Percentiles rank a stretch among this genome's conserved stretches.
phyloP scores from a whole-genome alignment of 2,113 vertebrate species.

The Thalassarche chlororhynchos region DNA sequence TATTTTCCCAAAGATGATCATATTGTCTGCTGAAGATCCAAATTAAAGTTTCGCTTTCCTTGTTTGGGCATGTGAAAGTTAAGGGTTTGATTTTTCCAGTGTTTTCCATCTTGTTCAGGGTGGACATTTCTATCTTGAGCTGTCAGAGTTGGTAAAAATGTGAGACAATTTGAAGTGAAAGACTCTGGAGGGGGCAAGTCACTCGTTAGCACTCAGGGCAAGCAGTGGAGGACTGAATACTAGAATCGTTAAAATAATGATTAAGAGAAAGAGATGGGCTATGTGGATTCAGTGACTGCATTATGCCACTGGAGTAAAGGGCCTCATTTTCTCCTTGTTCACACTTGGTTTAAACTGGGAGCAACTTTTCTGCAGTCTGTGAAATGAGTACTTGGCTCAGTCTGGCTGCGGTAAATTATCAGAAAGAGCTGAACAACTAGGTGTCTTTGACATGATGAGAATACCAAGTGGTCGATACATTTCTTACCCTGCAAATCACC shows the following conservation, averaged over 20 bases:
- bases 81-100: not conserved
- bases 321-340: constrained; percentile 13
- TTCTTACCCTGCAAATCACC: constrained; percentile 41
- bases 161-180: not conserved
- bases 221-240: not conserved
- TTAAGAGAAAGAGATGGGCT: not conserved
- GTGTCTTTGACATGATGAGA: constrained; percentile 45
- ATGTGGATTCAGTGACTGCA: not conserved
- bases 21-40: not conserved
- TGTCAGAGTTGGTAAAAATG: not conserved
- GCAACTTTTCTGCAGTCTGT: constrained; percentile 2
- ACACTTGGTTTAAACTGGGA: constrained; percentile 13
- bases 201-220: not conserved
- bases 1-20: not conserved
- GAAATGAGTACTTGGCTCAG: constrained; percentile 39
- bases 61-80: not conserved
- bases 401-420: constrained; percentile 10
- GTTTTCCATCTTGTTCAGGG: not conserved
- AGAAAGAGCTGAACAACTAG: constrained; percentile 20
- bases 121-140: not conserved
- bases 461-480: constrained; percentile 10
- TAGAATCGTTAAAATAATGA: not conserved
- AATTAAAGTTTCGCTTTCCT: not conserved
- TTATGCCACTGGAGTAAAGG: not conserved
- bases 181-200: not conserved